Evolutionary conservation across 2,888 invertebrate species (phyloP).

Genomic region (Incurvaria masculella): DNA sequence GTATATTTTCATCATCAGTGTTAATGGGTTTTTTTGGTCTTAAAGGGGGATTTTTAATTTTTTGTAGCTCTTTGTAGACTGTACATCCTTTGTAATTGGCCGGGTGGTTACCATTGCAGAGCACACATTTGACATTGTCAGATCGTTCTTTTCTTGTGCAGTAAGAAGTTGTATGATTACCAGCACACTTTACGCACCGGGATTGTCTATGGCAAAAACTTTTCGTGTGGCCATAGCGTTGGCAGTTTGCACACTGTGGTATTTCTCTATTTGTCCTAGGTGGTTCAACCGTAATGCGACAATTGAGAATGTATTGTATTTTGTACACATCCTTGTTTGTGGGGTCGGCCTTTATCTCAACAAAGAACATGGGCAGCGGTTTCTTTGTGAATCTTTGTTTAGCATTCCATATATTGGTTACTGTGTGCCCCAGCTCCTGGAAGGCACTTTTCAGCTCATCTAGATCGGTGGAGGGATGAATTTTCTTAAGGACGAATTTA

Average conservation of each 20-base stretch:
- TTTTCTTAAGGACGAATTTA: too few species aligned
- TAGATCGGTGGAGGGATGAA: neutral
- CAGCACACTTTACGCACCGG: slow-evolving; percentile 18
- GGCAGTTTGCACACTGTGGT: slow-evolving; percentile 18
- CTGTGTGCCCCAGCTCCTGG: neutral
- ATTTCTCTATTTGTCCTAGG: slow-evolving; percentile 15
- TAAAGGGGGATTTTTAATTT: slow-evolving; percentile 5
- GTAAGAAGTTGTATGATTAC: slow-evolving; percentile 7
- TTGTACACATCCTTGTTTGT: neutral
- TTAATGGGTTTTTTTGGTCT: neutral
- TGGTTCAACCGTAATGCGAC: slow-evolving; percentile 13
- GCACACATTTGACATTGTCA: slow-evolving; percentile 15
- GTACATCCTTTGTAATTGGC: slow-evolving; percentile 16
- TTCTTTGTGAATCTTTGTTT: neutral
- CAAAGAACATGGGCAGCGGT: neutral
- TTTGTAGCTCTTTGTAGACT: slow-evolving; percentile 15
- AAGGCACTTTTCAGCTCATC: neutral
- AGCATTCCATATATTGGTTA: neutral
- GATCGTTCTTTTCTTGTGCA: slow-evolving; percentile 14
- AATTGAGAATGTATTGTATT: neutral
- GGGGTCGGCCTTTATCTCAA: neutral
- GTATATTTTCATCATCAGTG: too few species aligned
- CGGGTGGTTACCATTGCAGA: slow-evolving; percentile 19
- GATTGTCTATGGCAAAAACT: slow-evolving; percentile 14
- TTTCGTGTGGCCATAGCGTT: slow-evolving; percentile 18